Evolutionary conservation across 2,797 vertebrate species (phyloP).

Genomic region (Lycodopsis pacificus): DNA sequence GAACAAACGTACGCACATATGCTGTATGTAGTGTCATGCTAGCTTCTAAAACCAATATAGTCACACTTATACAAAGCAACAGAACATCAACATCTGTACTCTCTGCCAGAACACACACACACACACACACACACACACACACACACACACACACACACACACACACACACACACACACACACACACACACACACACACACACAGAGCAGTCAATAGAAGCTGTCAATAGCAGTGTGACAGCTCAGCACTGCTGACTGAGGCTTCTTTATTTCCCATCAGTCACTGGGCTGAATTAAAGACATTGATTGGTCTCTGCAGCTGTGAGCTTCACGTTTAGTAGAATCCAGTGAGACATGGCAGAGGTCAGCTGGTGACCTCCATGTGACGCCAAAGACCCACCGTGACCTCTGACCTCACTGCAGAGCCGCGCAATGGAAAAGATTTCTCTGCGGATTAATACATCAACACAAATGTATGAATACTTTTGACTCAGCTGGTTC

Average conservation of each 20-base stretch:
- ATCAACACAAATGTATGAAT: neutral
- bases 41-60: neutral
- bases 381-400: neutral
- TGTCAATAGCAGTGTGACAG: neutral
- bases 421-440: neutral
- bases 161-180: neutral
- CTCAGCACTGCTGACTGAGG: slow-evolving; percentile 24
- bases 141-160: slow-evolving; percentile 5
- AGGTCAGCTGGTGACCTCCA: neutral
- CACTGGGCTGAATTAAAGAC: slow-evolving; percentile 31
- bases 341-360: neutral
- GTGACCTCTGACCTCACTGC: slow-evolving; percentile 14
- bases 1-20: neutral
- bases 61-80: neutral
- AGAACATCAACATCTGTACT: neutral
- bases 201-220: slow-evolving; percentile 1
- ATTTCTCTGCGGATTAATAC: neutral
- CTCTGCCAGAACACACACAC: neutral
- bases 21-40: neutral
- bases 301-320: slow-evolving; percentile 8
- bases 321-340: slow-evolving; percentile 5
- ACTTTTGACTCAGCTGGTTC: neutral
- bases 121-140: neutral
- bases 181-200: neutral
- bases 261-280: slow-evolving; percentile 44